Evolutionary conservation across 1,140 invertebrate species (phyloP), one percentile per base, ranked within the genome.

Genomic region (Ips typographus): DNA sequence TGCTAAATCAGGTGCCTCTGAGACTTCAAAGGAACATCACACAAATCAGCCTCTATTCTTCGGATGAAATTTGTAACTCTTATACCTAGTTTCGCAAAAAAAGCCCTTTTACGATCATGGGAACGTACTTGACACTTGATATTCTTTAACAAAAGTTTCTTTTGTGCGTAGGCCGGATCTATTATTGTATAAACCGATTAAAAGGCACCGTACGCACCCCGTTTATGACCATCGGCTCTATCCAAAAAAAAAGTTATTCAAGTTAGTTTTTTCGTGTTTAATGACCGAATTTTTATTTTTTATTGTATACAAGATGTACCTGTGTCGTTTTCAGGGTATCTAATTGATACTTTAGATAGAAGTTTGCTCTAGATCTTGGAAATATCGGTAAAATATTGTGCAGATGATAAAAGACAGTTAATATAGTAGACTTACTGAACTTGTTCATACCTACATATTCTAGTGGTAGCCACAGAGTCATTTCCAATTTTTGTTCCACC

Each of bases 81-180:
- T 77, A 76, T 78, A 73, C 76, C 75, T 74, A 77, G 70, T 74
- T 75, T 73, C 51, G 68, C 67, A 70, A 75, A 74, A 75, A 73
- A 72, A 67, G 40, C 60, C 60, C 67, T 68, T 77, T 77, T 69
- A 73, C 63, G 68, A 72, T 66, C 74, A 74, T 77, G 77, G 77
- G 76, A 79, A 76, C 75, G 60, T 72, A 78, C 76, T 79, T 78
- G 77, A 79, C 76, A 79, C 74, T 74, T 62, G 77, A 79, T 79
- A 75, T 73, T 68, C 42, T 57, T 47, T 39, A 55, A 61, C 44
- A 63, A 62, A 62, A 63, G 57, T 43, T 22, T 61, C 67, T 72
- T 57, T 65, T 65, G 38, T 65, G 64, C 39, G 40, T 38, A 37
- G 52, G 55, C 4, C 55, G 52, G 22, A 65, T 38, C 64, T 41